Percentiles rank a stretch among this genome's conserved stretches.
Evolutionary conservation across 2,888 invertebrate genomes (phyloP).

Genomic region (Hyles lineata): DNA sequence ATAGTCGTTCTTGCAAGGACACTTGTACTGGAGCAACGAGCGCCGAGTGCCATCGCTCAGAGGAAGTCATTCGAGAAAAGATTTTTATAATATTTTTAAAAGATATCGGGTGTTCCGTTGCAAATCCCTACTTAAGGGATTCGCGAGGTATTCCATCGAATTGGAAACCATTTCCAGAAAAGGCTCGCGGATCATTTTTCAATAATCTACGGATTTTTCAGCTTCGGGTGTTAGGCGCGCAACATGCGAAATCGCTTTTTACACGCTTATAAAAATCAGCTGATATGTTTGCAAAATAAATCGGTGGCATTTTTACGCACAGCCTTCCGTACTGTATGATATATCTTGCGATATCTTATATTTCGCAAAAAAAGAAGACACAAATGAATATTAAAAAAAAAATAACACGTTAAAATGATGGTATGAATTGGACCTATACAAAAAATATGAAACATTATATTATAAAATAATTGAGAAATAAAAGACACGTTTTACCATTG

Average conservation of each 20-base stretch:
- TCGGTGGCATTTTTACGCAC: not conserved
- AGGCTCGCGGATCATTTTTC: conserved; percentile 63
- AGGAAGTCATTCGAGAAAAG: conserved; percentile 5
- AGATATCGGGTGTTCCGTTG: conserved; percentile 42
- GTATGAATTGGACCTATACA: too few relatives aligned
- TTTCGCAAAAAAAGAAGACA: too few relatives aligned
- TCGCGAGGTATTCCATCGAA: conserved; percentile 58
- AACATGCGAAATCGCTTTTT: conserved; percentile 16
- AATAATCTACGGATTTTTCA: conserved; percentile 64
- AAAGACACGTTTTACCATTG: too few relatives aligned
- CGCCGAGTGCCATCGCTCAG: not conserved
- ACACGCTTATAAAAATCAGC: not conserved
- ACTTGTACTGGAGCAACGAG: not conserved
- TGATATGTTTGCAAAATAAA: not conserved
- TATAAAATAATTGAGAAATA: too few relatives aligned
- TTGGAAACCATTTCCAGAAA: conserved; percentile 61
- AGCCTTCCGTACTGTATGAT: too few relatives aligned
- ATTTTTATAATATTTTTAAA: conserved; percentile 51
- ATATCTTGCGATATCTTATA: too few relatives aligned
- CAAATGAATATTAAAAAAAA: too few relatives aligned
- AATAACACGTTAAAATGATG: too few relatives aligned
- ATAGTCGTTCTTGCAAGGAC: too few relatives aligned
- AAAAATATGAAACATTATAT: too few relatives aligned
- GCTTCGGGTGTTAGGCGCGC: conserved; percentile 26
- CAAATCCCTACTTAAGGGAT: conserved; percentile 55